phyloP scores from a whole-genome alignment of 1,140 invertebrate genomes.

The Drosophila quadrilineata region DNA sequence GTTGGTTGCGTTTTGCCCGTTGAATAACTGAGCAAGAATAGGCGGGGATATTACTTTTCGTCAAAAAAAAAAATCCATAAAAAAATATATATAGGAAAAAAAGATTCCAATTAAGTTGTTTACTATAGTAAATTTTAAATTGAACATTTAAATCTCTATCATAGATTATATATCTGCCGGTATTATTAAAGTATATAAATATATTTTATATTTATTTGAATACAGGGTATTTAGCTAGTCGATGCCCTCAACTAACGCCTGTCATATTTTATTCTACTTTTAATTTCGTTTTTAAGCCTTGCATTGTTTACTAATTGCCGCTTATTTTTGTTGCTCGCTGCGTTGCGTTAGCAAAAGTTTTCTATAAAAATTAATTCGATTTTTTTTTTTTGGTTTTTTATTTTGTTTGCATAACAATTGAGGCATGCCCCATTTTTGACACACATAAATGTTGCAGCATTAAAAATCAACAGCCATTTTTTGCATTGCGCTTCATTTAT shows the following conservation, averaged over 20 bases:
- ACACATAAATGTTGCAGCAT: slow-evolving; percentile 27
- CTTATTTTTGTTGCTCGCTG: slow-evolving; percentile 29
- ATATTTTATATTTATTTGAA: too few relatives aligned
- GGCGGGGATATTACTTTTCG: too few relatives aligned
- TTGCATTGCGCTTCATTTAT: slow-evolving; percentile 42
- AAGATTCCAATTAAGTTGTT: too few relatives aligned
- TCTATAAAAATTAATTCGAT: slow-evolving; percentile 55
- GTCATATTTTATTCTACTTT: neutral
- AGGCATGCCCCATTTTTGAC: slow-evolving; percentile 33
- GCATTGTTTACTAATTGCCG: slow-evolving; percentile 68
- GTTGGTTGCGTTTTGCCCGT: slow-evolving; percentile 12
- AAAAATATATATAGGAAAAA: too few relatives aligned
- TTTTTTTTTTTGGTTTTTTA: slow-evolving; percentile 59
- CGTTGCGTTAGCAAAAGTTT: slow-evolving; percentile 46
- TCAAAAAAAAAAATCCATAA: too few relatives aligned
- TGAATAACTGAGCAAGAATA: too few relatives aligned
- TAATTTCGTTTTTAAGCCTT: neutral
- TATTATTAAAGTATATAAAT: too few relatives aligned
- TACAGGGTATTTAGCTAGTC: neutral
- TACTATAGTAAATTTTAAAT: too few relatives aligned
- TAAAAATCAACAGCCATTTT: neutral
- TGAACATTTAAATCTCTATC: too few relatives aligned
- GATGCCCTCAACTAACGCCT: too few relatives aligned
- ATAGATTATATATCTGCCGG: too few relatives aligned
- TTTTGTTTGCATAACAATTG: slow-evolving; percentile 55